Evolutionary conservation across 2,113 vertebrate genomes (phyloP).

Genomic region (Oophaga pumilio): DNA sequence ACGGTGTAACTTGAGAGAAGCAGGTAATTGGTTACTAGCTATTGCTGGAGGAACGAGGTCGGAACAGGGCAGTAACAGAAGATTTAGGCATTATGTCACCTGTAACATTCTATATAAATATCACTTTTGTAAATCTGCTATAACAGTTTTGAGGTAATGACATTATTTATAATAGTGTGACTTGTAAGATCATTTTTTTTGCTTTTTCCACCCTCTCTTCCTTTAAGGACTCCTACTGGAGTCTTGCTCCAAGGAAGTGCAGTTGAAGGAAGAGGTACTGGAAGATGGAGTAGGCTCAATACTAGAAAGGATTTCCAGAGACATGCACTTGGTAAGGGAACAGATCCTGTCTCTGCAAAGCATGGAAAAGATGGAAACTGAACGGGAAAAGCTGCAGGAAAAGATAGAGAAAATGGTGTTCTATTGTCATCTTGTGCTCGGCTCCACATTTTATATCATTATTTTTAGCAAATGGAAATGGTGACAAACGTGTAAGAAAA

Average conservation of each 20-base stretch:
- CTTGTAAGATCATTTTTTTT: not conserved
- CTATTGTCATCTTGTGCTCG: not conserved
- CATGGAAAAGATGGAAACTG: not conserved
- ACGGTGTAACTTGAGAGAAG: too few species aligned
- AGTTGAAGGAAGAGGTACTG: not conserved
- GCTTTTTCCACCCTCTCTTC: not conserved
- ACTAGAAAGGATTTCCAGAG: not conserved
- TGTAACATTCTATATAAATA: too few species aligned
- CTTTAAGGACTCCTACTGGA: not conserved
- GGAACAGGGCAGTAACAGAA: too few species aligned
- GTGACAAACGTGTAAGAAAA: not conserved
- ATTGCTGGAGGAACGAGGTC: too few species aligned
- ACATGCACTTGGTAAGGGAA: not conserved
- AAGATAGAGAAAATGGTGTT: not conserved
- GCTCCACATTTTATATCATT: not conserved
- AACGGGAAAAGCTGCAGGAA: not conserved
- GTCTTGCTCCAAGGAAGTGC: not conserved
- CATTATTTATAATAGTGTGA: too few species aligned
- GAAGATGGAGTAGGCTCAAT: not conserved
- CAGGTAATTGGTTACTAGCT: too few species aligned
- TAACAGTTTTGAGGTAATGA: too few species aligned
- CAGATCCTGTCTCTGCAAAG: conserved; percentile 4
- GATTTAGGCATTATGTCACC: too few species aligned
- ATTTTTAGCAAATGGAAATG: not conserved
- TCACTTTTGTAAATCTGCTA: too few species aligned